phyloP scores from a whole-genome alignment of 2,113 vertebrate species.

The Serilophus lunatus region DNA sequence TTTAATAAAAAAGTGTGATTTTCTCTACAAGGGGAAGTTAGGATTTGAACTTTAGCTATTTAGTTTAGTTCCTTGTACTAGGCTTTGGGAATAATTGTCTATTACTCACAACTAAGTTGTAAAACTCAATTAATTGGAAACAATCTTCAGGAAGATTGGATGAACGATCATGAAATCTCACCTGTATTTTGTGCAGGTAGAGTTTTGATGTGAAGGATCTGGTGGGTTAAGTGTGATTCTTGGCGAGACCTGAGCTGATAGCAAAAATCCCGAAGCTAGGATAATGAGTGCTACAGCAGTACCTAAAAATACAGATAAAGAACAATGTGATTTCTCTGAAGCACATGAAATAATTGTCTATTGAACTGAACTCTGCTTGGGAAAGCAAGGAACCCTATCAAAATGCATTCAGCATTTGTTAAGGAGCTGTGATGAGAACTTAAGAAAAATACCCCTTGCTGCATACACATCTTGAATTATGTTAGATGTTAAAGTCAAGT shows the following conservation, averaged over 20 bases:
- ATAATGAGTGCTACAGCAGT: constrained; percentile 87
- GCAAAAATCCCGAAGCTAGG: constrained; percentile 89
- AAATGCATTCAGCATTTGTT: neutral
- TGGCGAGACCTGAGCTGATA: constrained; percentile 91
- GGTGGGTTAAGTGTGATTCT: constrained; percentile 83
- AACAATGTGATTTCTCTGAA: constrained; percentile 28
- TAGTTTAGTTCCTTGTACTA: neutral
- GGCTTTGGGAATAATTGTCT: neutral
- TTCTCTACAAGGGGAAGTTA: neutral
- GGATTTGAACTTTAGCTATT: neutral
- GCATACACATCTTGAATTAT: neutral
- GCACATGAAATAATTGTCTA: neutral
- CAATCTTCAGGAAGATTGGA: neutral
- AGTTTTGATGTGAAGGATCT: constrained; percentile 81
- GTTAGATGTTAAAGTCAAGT: neutral
- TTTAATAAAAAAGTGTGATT: neutral
- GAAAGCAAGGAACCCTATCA: neutral
- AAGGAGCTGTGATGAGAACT: neutral
- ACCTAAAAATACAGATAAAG: constrained; percentile 73
- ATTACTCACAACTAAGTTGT: neutral
- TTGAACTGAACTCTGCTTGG: neutral
- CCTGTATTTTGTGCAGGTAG: constrained; percentile 89
- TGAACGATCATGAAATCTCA: constrained; percentile 67
- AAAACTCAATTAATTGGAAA: neutral
- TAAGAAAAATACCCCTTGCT: neutral